Evolutionary conservation across 2,888 invertebrate species (phyloP), one percentile per base, ranked within the genome.

Genomic region (Eurois occulta): DNA sequence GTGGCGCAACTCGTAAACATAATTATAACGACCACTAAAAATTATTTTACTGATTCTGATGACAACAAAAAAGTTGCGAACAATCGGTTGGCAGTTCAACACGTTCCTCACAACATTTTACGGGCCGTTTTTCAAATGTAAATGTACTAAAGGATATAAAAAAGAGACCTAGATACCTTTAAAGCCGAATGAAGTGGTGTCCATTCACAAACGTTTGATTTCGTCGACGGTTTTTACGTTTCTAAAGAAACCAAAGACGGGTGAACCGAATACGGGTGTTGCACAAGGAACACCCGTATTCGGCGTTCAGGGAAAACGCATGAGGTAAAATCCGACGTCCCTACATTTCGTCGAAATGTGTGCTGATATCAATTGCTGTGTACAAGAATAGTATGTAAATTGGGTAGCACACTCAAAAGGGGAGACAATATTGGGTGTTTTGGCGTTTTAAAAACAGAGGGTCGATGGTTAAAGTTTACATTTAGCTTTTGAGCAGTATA

Each of bases 1-100:
- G 91, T 89, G 90, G 89, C 87, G 84, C 80, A 84, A 91, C 90
- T 90, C 91, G 87, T 93, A 92, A 92, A 92, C 85, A 86, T 92
- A 92, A 93, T 91, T 92, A 91, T 92, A 91, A 93, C 88, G 92
- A 91, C 88, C 92, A 90, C 89, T 92, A 89, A 92, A 90, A 89
- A 88, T 81, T 85, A 87, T 89, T 91, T 91, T 89, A 90, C 87
- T 86, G 87, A 89, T 88, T 88, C 87, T 81, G 89, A 88, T 86
- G 87, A 89, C 90, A 89, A 76, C 83, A 88, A 90, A 89, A 83
- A 90, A 88, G 86, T 81, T 52, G 81, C 83, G 68, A 84, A 87
- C 90, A 90, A 89, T 89, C 85, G 75, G 77, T 86, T 85, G 81
- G 72, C 83, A 79, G 76, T 85, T 84, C 82, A 88, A 86, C 84